phyloP scores from a whole-genome alignment of 2,888 invertebrate genomes.

The Watsonalla binaria region DNA sequence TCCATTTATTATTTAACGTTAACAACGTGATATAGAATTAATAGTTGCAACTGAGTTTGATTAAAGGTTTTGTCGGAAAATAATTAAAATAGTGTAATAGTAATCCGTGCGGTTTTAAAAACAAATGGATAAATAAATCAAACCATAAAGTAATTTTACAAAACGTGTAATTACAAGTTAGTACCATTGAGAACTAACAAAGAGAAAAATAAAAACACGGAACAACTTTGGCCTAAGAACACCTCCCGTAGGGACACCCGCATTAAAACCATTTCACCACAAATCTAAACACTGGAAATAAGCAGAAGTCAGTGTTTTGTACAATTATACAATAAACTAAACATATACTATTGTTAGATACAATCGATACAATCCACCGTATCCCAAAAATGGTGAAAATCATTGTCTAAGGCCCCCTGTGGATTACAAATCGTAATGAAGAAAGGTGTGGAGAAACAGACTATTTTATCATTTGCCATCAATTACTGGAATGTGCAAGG shows the following conservation, averaged over 20 bases:
- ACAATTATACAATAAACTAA: slow-evolving; percentile 45
- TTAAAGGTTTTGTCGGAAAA: no score
- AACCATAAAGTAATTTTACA: no score
- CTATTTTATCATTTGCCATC: slow-evolving; percentile 5
- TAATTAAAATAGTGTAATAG: no score
- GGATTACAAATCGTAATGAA: slow-evolving; percentile 54
- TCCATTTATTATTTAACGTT: no score
- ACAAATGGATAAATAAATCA: no score
- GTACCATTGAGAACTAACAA: background rate
- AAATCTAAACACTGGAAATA: slow-evolving; percentile 50
- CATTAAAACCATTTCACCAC: slow-evolving; percentile 46
- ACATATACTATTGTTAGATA: slow-evolving; percentile 47
- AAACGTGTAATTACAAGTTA: background rate
- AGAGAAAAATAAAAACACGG: slow-evolving; percentile 1
- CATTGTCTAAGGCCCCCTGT: slow-evolving; percentile 52
- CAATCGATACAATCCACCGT: slow-evolving; percentile 48
- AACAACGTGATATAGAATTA: no score
- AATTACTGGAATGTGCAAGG: slow-evolving; percentile 1
- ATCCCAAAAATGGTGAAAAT: slow-evolving; percentile 59
- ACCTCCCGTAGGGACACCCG: slow-evolving; percentile 44
- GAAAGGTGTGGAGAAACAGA: slow-evolving; percentile 48
- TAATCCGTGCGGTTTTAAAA: no score
- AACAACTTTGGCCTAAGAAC: slow-evolving; percentile 5
- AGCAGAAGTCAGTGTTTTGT: slow-evolving; percentile 56
- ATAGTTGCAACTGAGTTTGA: no score